Conservation (phyloP, 2,113 vertebrate genomes). For the Ceyx melanurus region DNA sequence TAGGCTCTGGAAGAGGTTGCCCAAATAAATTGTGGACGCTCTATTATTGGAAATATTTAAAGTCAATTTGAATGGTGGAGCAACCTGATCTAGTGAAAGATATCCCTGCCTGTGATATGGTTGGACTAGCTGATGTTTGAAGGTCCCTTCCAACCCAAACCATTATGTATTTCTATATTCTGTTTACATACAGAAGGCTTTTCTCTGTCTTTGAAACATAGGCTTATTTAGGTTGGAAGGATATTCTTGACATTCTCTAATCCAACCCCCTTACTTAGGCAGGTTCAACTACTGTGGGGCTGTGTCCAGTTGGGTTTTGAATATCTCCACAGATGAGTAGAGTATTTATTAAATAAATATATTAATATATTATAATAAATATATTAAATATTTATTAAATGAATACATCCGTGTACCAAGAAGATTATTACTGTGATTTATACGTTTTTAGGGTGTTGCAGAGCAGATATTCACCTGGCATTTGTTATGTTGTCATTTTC, state of each 20-base stretch:
- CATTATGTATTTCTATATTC: not conserved
- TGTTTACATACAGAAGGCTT: not conserved
- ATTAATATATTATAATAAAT: too few relatives aligned
- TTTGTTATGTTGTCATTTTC: not conserved
- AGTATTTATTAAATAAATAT: not conserved
- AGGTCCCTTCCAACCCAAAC: not conserved
- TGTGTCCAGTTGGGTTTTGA: not conserved
- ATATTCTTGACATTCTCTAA: not conserved
- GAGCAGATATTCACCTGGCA: not conserved
- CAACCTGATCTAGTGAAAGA: not conserved
- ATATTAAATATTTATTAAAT: not conserved
- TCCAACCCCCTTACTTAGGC: fast-evolving
- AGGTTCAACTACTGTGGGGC: not conserved
- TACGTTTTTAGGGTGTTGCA: not conserved
- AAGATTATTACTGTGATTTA: not conserved
- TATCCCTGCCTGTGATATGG: not conserved
- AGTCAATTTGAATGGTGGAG: not conserved
- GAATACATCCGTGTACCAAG: not conserved
- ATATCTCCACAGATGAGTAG: not conserved
- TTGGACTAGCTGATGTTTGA: not conserved
- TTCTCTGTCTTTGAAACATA: not conserved
- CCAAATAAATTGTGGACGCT: not conserved
- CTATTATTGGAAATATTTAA: not conserved
- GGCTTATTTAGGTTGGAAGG: not conserved
- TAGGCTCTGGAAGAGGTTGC: not conserved